These are phyloP conservation scores for Azemiops feae DNA, from an alignment of 2,113 vertebrate species.

Conservation along the genomic window DNA sequence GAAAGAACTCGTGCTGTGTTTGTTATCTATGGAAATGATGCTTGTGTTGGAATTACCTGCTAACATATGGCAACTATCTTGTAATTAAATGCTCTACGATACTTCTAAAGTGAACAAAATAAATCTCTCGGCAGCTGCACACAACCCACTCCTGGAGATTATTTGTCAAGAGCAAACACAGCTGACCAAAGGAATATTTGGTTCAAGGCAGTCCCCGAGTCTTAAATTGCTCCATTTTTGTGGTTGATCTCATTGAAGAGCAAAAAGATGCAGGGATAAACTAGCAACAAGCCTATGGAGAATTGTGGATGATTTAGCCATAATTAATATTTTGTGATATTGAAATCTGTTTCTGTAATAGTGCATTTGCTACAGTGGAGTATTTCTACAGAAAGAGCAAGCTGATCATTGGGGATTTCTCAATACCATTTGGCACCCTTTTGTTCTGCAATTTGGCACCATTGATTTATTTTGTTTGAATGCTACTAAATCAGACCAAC, in stretches of 20 bases:
- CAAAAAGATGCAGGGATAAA: not conserved
- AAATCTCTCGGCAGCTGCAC: not conserved
- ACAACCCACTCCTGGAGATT: not conserved
- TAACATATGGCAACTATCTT: slow-evolving; percentile 30
- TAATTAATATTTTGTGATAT: not conserved
- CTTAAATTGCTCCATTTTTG: not conserved
- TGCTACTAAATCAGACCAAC: not conserved
- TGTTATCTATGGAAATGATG: slow-evolving; percentile 26
- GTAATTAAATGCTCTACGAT: slow-evolving; percentile 22
- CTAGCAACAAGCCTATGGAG: not conserved
- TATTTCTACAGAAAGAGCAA: not conserved
- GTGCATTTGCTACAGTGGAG: not conserved
- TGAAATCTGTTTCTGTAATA: not conserved
- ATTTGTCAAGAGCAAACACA: not conserved
- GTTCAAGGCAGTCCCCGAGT: not conserved
- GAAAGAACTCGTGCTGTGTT: not conserved
- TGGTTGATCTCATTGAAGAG: not conserved
- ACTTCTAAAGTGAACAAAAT: slow-evolving; percentile 16
- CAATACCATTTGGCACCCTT: not conserved
- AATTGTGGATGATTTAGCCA: not conserved
- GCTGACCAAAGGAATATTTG: slow-evolving; percentile 6
- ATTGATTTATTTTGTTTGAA: not conserved
- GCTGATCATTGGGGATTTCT: not conserved
- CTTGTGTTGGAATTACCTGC: slow-evolving; percentile 26
- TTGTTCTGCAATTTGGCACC: not conserved